A percentile compares a stretch with the other conserved stretches of the same genome.
phyloP scores from a whole-genome alignment of 1,140 invertebrate species.

The Mercenaria mercenaria region DNA sequence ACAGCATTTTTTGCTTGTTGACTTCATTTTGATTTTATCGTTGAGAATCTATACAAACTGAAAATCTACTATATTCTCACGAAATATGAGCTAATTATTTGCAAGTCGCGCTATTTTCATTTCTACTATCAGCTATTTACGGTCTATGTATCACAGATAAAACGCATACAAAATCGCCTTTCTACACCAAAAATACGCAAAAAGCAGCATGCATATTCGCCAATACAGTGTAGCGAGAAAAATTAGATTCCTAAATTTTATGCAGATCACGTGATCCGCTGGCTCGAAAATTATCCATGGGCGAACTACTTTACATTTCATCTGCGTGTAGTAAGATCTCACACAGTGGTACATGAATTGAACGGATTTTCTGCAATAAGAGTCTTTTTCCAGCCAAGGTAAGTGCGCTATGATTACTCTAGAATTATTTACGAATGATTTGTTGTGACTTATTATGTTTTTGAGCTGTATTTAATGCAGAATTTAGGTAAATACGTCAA shows the following conservation, averaged over 20 bases:
- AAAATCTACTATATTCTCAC: neutral
- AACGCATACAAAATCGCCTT: neutral
- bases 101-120: neutral
- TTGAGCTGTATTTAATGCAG: slow-evolving; percentile 3
- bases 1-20: too few species aligned
- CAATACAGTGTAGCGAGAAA: slow-evolving; percentile 35
- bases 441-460: neutral
- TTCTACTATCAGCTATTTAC: slow-evolving; percentile 26
- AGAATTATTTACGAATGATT: slow-evolving; percentile 5
- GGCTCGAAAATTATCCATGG: slow-evolving; percentile 50
- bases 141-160: neutral
- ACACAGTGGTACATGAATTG: neutral
- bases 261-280: slow-evolving; percentile 50
- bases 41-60: neutral
- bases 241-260: slow-evolving; percentile 62
- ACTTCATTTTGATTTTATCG: neutral
- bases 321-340: slow-evolving; percentile 32
- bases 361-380: slow-evolving; percentile 33
- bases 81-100: slow-evolving; percentile 33
- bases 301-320: slow-evolving; percentile 62
- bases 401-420: neutral
- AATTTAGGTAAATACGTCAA: neutral
- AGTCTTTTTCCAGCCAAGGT: neutral
- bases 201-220: slow-evolving; percentile 20
- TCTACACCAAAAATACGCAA: slow-evolving; percentile 6